These are phyloP conservation scores for Drosophila birchii DNA, from an alignment of 2,888 invertebrate species.

Conservation along the genomic window DNA sequence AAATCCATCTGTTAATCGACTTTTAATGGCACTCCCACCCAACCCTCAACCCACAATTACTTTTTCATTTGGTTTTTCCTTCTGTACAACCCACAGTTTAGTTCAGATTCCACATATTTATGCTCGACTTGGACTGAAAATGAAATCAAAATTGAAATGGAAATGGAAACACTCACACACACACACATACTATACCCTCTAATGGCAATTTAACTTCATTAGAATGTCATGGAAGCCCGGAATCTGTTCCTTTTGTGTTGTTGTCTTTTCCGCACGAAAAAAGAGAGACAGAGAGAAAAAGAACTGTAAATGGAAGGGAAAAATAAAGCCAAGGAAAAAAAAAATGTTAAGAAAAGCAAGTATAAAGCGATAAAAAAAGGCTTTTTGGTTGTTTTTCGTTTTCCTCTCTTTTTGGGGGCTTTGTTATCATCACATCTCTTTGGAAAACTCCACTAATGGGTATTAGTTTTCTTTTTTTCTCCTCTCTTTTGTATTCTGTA, in stretches of 20 bases:
- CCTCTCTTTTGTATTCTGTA: not conserved
- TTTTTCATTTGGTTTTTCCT: not conserved
- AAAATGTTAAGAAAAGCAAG: conserved; percentile 1
- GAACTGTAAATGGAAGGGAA: not conserved
- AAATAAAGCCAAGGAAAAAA: conserved; percentile 5
- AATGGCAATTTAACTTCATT: conserved; percentile 63
- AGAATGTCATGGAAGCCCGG: conserved; percentile 58
- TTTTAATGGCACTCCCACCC: conserved; percentile 14
- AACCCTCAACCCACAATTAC: not conserved
- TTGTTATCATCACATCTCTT: conserved; percentile 9
- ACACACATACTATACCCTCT: conserved; percentile 19
- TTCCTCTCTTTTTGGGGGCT: not conserved
- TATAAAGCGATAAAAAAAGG: conserved; percentile 20
- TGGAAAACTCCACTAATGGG: conserved; percentile 5
- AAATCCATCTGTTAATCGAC: conserved; percentile 21
- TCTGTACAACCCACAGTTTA: conserved; percentile 4
- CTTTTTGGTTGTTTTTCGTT: not conserved
- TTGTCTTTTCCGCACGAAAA: conserved; percentile 1
- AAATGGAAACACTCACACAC: conserved; percentile 11
- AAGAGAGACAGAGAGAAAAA: not conserved
- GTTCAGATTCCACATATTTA: conserved; percentile 11
- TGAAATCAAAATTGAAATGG: conserved; percentile 22
- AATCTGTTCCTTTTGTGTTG: conserved; percentile 11
- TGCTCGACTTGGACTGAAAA: conserved; percentile 16
- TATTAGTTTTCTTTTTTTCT: not conserved